Evolutionary conservation across 1,140 invertebrate genomes (phyloP), one percentile per base, ranked within the genome.

Genomic region (Drosophila jambulina): DNA sequence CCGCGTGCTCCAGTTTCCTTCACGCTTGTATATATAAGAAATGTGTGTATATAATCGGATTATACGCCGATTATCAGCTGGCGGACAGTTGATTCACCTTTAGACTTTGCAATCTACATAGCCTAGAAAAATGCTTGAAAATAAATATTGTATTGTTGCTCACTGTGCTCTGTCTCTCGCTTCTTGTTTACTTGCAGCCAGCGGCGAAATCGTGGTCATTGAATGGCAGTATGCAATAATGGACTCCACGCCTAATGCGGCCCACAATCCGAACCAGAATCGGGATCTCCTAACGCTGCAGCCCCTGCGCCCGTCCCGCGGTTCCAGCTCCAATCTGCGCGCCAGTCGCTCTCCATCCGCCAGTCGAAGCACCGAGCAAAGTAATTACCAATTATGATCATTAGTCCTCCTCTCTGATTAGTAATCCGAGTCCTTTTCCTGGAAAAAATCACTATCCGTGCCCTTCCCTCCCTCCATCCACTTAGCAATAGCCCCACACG

Each of bases 311-410:
- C 71, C 84, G 6, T 76, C 83, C 38, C 84, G 84, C 21, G 80
- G 72, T 29, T 87, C 84, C 58, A 87, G 84, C 51, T 78, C 84
- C 29, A 87, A 88, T 70, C 75, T 91, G 45, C 83, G 91, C 48
- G 60, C 76, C 57, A 92, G 91, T 76, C 85, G 91, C 71, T 92
- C 91, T 8, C 91, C 91, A 63, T 92, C 91, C 13, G 84, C 87
- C 57, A 90, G 77, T 57, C 74, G 91, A 56, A 92, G 91, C 70
- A 82, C 68, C 58, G 91, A 92, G 57, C 91, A 86, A 90, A 92
- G 91, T 92, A 92, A 86, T 64, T 91, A 70, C 27, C 21, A 80
- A 42, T 58, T 80, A 72, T 40, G 19, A 21, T 62, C 42, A 34
- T 62, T 25, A 62, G 46, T 53, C 29, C 19, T 54, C 32, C 43